Base-by-base conservation (phyloP, 2,113 vertebrate genomes). In the Salminus brasiliensis region DNA sequence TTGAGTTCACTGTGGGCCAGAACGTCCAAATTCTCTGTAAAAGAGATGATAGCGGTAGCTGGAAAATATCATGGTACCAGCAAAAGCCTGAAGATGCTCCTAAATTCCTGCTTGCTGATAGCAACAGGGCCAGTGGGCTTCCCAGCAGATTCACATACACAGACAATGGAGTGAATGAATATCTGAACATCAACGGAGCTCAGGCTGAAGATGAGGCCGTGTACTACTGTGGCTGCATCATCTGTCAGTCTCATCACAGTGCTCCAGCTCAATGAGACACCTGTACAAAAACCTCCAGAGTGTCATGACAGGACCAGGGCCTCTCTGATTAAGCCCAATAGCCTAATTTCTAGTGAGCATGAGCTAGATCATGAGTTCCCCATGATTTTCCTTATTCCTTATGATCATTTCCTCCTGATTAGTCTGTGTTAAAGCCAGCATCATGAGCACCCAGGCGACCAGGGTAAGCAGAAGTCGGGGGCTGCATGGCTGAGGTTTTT, bases 121-220 rank as follows among this genome's bases (percentile, higher is more conserved):
- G 67, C 57, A 29, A 1, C 72, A 60, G 73, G 32, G 71, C 78
- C 67, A 71, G 29, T 71, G 79, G 72, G 3, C 16, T 84, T 27
- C 21, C 73, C 47, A 76, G 73, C 60, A 81, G 82, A 65, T 84
- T 84, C 68, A 62, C 74, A 3, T 81, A 77, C 55, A 76, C 82
- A 1, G 60, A n/a, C 18, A 66, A 41, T 53, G 74, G 73, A 9
- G 1, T n/a, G 0, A 29, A 73, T 4, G 55, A 73, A 23, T 81
- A 78, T 52, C 79, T 84, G 52, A 76, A 84, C 69, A 84, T 84
- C 63, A 72, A 49, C 1, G 32, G 43, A 2, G 75, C 78, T 23
- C 49, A 65, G 23, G 74, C 79, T 41, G 71, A 75, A 12, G 79
- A 81, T 34, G 74, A 81, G 47, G 83, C 79, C 0, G 47, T 71